phyloP scores from a whole-genome alignment of 2,797 vertebrate genomes.

The Peromyscus attwateri region DNA sequence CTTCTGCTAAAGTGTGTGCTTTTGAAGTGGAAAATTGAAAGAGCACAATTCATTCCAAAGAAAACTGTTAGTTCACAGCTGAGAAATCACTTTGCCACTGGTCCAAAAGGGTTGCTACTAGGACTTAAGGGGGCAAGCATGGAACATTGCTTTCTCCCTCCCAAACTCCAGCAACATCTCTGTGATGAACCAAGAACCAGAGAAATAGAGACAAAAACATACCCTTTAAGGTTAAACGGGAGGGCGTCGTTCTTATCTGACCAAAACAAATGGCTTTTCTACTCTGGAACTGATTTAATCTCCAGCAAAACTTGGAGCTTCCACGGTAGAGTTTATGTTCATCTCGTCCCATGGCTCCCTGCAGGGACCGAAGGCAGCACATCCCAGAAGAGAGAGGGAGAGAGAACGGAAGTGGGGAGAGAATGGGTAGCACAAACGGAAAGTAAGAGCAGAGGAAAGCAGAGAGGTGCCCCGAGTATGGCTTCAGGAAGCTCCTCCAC shows the following conservation, averaged over 20 bases:
- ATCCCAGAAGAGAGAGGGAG: not conserved
- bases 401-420: not conserved
- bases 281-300: not conserved
- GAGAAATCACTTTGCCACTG: slow-evolving; percentile 76
- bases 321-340: not conserved
- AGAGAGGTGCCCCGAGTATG: not conserved
- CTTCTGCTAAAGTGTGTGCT: slow-evolving; percentile 77
- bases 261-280: not conserved
- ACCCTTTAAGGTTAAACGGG: not conserved
- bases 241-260: not conserved
- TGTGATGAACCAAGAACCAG: not conserved
- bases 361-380: not conserved
- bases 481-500: not conserved
- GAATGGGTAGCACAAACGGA: not conserved
- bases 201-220: not conserved
- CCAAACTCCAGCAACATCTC: not conserved
- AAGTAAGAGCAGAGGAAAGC: not conserved
- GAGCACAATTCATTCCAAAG: slow-evolving; percentile 79
- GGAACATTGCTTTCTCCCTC: not conserved
- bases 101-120: slow-evolving; percentile 65
- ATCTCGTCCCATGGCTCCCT: not conserved
- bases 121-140: not conserved
- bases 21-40: slow-evolving; percentile 85
- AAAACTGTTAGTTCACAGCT: slow-evolving; percentile 80
- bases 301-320: not conserved